Evolutionary conservation across 2,888 invertebrate species (phyloP), one percentile per base, ranked within the genome.

Genomic region (Dicycla oo): DNA sequence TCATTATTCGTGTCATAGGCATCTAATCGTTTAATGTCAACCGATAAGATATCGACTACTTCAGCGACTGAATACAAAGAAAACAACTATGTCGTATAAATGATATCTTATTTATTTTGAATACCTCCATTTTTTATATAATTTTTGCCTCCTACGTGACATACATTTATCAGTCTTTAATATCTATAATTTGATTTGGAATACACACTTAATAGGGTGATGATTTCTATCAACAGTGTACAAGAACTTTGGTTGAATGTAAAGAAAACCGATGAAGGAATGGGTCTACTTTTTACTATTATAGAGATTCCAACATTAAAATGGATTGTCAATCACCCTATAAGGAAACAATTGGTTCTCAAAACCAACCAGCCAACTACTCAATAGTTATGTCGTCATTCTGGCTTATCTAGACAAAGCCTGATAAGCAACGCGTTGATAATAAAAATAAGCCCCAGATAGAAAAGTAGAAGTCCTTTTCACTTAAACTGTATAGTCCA

Each of bases 21-120:
- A 43, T 11, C 51, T 82, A 64, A 82, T 82, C 75, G 74, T 30
- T 54, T 57, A 76, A 69, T 18, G 20, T 60, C 40, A 53, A 57
- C 54, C 30, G 84, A 86, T 86, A 74, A 81, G 79, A 74, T 81
- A 84, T 81, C 71, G 58, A 43, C 13, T 47, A 75, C 69, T 63
- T 60, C 38, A 54, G 23, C 34, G 63, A 45, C 62, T 18, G 26
- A 43, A 63, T 45, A 80, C 68, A 78, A 81, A 75, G 70, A 73
- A 84, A 84, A 75, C 65, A 71, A 56, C 38, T 23, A 67, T 51
- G 49, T 56, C 20, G 26, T 73, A 74, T 64, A 45, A 71, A 69
- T 69, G 10, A 69, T 57, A 68, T 58, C 6, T 43, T 54, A 63
- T 83, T 71, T 81, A 73, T 73, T 76, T 69, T 65, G 20, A 56